Evolutionary conservation across 2,113 vertebrate species (phyloP).

Genomic region (Ciconia boyciana): DNA sequence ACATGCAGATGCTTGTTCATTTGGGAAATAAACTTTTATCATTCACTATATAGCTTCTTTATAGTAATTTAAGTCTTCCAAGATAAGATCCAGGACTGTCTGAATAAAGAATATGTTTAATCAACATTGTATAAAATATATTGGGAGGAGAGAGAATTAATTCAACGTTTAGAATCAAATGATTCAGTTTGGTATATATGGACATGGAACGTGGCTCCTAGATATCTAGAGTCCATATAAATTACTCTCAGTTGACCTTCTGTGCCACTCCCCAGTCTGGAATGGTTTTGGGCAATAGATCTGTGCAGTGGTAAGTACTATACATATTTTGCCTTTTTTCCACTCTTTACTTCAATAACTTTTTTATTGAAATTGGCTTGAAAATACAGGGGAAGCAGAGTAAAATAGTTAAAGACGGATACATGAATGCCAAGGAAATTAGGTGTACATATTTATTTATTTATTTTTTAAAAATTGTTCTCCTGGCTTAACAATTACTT

Average conservation of each 20-base stretch:
- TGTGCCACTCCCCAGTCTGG: accelerated
- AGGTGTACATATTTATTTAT: background rate
- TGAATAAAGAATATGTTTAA: background rate
- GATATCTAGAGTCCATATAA: background rate
- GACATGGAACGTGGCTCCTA: background rate
- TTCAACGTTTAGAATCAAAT: background rate
- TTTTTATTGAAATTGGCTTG: background rate
- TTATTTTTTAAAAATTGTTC: background rate
- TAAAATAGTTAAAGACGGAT: background rate
- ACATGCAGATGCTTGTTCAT: background rate
- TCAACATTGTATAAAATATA: background rate
- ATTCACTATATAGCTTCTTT: background rate
- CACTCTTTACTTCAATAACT: background rate
- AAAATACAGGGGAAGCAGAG: background rate
- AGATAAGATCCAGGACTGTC: background rate
- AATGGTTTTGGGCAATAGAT: background rate
- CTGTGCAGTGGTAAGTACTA: background rate
- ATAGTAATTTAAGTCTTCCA: background rate
- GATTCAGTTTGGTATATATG: background rate
- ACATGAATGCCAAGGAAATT: background rate
- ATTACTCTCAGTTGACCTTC: background rate
- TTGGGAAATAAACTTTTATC: background rate
- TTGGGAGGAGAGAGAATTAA: background rate
- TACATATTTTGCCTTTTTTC: background rate
- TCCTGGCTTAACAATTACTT: background rate